These are phyloP conservation scores for Nesoenas mayeri DNA, from an alignment of 2,113 vertebrate species.

Conservation along the genomic window DNA sequence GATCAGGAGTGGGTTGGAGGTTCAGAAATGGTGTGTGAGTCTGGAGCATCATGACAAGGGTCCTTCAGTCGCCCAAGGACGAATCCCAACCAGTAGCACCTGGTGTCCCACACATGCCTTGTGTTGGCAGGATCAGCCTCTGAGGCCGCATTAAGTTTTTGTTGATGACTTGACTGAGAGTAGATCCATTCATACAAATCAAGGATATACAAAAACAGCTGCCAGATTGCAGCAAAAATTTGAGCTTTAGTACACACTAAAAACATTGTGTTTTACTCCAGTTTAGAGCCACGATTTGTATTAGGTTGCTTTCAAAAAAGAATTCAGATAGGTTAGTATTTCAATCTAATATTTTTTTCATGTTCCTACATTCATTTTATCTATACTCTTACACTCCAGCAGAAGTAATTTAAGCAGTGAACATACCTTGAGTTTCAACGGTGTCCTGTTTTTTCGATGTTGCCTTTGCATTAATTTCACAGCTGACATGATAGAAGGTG, in stretches of 20 bases:
- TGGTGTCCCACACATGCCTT: background rate
- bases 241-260: background rate
- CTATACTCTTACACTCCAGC: background rate
- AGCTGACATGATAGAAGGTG: constrained; percentile 97
- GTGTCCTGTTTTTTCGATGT: constrained; percentile 91
- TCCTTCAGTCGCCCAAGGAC: accelerated
- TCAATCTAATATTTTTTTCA: background rate
- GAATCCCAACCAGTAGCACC: background rate
- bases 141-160: background rate
- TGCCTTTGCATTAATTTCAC: constrained; percentile 92
- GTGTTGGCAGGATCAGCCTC: background rate
- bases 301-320: background rate
- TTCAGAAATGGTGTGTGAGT: background rate
- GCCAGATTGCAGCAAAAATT: background rate
- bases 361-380: background rate
- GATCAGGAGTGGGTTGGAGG: background rate
- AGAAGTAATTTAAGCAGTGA: constrained; percentile 25
- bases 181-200: background rate
- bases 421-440: constrained; percentile 89
- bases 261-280: background rate
- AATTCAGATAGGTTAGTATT: background rate
- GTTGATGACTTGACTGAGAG: background rate
- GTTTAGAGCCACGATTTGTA: background rate
- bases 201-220: background rate
- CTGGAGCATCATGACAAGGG: background rate